phyloP scores from a whole-genome alignment of 1,140 invertebrate species.

The Dinoponera quadriceps region DNA sequence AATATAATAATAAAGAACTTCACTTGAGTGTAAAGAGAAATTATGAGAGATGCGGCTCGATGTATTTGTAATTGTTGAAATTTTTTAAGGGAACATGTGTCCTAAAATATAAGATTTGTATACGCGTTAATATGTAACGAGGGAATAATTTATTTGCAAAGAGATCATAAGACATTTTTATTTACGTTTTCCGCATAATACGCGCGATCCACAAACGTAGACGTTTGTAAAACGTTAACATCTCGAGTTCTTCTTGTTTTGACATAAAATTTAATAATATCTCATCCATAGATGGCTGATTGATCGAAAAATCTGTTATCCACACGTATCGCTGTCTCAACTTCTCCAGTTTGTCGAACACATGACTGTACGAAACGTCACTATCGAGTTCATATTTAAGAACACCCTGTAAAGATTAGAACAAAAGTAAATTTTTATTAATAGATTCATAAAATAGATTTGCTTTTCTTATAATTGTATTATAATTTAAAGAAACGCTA shows the following conservation, averaged over 20 bases:
- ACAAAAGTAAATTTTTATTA: conserved; percentile 11
- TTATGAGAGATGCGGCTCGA: too few species aligned
- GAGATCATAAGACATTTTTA: too few species aligned
- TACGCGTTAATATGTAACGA: too few species aligned
- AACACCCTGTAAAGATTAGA: conserved; percentile 11
- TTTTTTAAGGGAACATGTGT: neutral
- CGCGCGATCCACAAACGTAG: neutral
- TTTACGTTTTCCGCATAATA: conserved; percentile 4
- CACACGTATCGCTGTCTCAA: conserved; percentile 67
- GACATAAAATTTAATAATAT: conserved; percentile 66
- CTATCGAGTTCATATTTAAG: conserved; percentile 50
- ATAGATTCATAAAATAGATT: conserved; percentile 10
- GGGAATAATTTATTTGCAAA: too few species aligned
- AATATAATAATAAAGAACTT: too few species aligned
- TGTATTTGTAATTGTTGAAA: too few species aligned
- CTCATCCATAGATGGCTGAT: conserved; percentile 75
- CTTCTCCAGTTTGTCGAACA: conserved; percentile 72
- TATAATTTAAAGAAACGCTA: too few species aligned
- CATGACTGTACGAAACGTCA: conserved; percentile 60
- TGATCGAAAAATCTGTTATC: conserved; percentile 73
- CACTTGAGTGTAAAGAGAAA: too few species aligned
- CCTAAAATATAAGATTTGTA: too few species aligned
- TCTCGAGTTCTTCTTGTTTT: neutral
- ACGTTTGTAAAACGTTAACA: conserved; percentile 13
- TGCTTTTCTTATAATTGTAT: too few species aligned